Base-by-base conservation (phyloP, 2,113 vertebrate species). In the Neogale vison region DNA sequence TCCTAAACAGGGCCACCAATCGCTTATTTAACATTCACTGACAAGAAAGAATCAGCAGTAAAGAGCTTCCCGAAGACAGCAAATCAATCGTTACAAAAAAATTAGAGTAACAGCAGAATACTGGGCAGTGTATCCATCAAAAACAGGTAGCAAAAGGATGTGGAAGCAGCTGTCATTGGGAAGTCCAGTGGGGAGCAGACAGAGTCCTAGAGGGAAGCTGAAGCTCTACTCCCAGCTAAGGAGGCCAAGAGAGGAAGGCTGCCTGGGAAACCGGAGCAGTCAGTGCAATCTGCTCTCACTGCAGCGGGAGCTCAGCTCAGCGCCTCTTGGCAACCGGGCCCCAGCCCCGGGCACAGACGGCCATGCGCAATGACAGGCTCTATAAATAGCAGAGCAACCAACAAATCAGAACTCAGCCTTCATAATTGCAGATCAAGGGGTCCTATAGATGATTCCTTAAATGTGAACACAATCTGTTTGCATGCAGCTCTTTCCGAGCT, bases 341-440 rank as follows among this genome's bases (percentile, higher is more conserved):
- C 50, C 93, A 77, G 86, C 77, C 96, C 50, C 0, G 1, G 93
- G 94, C 84, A 23, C 93, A 87, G 97, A 65, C 92, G 90, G 87
- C 3, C 97, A 90, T 83, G 92, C 71, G 57, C 97, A 93, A n/a
- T 77, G 92, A 76, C 97, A 74, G 97, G 63, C 45, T 94, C 98
- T 82, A 97, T 95, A 98, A 97, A 97, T 96, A 98, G 96, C 87
- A 88, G 21, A 83, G 87, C 93, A 83, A 63, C 79, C 88, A 87
- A 92, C 86, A 97, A 96, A 95, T 80, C 87, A 63, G n/a, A 92
- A 71, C 45, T 79, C 83, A 88, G 88, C 20, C 95, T 90, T 81
- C 71, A 17, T 67, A 87, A 96, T 87, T 92, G 95, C 92, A 96
- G 95, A 88, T 67, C 0, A 18, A 89, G 36, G 52, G 67, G 79